Evolutionary conservation across 2,797 vertebrate species (phyloP), one percentile per base, ranked within the genome.

Genomic region (Garrulus glandarius): DNA sequence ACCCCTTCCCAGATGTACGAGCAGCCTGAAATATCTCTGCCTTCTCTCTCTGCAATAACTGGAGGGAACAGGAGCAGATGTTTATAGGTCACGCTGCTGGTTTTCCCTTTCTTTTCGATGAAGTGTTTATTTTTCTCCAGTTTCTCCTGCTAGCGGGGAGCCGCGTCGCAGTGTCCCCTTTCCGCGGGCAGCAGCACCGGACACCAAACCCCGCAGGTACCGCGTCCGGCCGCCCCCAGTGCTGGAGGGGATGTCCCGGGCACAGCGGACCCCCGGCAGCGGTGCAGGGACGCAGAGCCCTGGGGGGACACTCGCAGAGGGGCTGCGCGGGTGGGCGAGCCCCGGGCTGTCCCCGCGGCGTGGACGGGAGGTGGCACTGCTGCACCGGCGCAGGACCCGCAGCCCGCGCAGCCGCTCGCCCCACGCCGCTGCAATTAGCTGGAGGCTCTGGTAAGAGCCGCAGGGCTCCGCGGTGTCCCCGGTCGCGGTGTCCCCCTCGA

Each of bases 301-400:
- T 0, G 41, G 4, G 12, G 55, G 46, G 60, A 46, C 37, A 1
- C 37, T 4, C 12, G 23, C 67, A 1, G 47, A 3, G 47, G 61
- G 53, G 44, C 47, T 8, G 70, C 10, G 1, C 5, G 65, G 55
- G 71, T 34, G 81, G 71, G 52, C 2, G 29, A 69, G 52, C 89
- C 88, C 69, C 12, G 46, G 74, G 76, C 86, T 15, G 89, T 77
- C 81, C 94, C 89, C 84, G 15, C 34, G 39, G 91, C 56, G 39
- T 2, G 67, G 94, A 93, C 98, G 32, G 95, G 88, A 98, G 98
- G 85, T 98, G 98, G 98, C 98, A 97, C 97, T 96, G 96, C 97
- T 67, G 79, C 93, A 92, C 96, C 37, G 41, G 95, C 77, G 29
- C 94, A 87, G 77, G 47, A 13, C 22, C 61, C 19, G 61, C 47